Evolutionary conservation across 1,140 invertebrate species (phyloP).

Genomic region (Galleria mellonella): DNA sequence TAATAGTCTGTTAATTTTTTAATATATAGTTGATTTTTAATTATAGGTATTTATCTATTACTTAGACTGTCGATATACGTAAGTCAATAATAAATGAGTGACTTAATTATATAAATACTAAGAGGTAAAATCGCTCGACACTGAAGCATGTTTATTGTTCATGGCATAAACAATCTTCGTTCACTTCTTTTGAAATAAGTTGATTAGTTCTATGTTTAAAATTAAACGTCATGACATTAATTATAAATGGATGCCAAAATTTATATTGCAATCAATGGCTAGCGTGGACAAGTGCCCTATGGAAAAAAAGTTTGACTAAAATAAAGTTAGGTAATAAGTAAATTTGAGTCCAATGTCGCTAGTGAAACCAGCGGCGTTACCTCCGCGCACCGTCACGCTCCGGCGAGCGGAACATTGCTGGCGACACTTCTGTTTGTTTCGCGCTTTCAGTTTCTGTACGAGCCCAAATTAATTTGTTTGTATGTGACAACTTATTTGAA

Average conservation of each 20-base stretch:
- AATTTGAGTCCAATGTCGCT: constrained; percentile 48
- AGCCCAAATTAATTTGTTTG: too few relatives aligned
- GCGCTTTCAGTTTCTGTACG: constrained; percentile 24
- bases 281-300: constrained; percentile 17
- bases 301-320: constrained; percentile 50
- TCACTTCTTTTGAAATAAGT: too few relatives aligned
- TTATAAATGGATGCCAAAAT: constrained; percentile 33
- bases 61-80: too few relatives aligned
- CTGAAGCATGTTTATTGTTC: too few relatives aligned
- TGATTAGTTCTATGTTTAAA: constrained; percentile 6
- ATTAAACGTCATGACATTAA: constrained; percentile 29
- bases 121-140: too few relatives aligned
- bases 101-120: too few relatives aligned
- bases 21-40: too few relatives aligned
- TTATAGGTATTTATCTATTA: too few relatives aligned
- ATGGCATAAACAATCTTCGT: too few relatives aligned
- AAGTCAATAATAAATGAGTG: too few relatives aligned
- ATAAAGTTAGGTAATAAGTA: constrained; percentile 57
- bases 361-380: constrained; percentile 41
- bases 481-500: too few relatives aligned
- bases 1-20: too few relatives aligned
- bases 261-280: constrained; percentile 35
- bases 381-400: constrained; percentile 39
- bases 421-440: constrained; percentile 38
- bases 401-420: constrained; percentile 57